Conservation (phyloP, 92 coral and sea anemone species). For the Desmophyllum pertusum region DNA sequence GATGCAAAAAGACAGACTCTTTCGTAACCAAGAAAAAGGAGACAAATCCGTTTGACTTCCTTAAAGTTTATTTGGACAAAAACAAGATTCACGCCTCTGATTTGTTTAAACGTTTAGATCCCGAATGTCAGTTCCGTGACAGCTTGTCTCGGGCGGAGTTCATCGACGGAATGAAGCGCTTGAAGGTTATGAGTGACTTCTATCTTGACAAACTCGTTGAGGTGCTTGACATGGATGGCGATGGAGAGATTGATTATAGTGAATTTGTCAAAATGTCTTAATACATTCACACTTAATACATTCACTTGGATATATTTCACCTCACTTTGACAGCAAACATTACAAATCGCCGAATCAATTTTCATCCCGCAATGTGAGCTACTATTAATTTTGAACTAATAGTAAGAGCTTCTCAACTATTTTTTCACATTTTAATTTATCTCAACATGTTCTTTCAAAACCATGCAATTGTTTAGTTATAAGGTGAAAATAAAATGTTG, state of each 20-base stretch:
- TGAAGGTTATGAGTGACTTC: conserved; percentile 70
- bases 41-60: conserved; percentile 71
- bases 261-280: conserved; percentile 79
- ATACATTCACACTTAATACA: background rate
- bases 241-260: conserved; percentile 90
- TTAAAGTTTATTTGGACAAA: conserved; percentile 71
- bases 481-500: no score
- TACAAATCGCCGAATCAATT: no score
- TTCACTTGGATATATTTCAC: background rate
- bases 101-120: conserved; percentile 75
- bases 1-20: conserved; percentile 80
- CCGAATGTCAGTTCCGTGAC: conserved; percentile 73
- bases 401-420: no score
- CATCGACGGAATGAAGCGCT: conserved; percentile 74
- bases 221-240: conserved; percentile 75
- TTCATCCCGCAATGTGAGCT: no score
- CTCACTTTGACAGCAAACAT: no score
- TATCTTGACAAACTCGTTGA: conserved; percentile 75
- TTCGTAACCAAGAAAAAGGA: conserved; percentile 69
- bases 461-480: no score
- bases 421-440: no score
- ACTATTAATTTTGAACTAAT: no score
- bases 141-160: conserved; percentile 76
- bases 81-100: conserved; percentile 81
- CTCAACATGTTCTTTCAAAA: no score